phyloP scores from a whole-genome alignment of 2,797 vertebrate genomes.

The Falco naumanni region DNA sequence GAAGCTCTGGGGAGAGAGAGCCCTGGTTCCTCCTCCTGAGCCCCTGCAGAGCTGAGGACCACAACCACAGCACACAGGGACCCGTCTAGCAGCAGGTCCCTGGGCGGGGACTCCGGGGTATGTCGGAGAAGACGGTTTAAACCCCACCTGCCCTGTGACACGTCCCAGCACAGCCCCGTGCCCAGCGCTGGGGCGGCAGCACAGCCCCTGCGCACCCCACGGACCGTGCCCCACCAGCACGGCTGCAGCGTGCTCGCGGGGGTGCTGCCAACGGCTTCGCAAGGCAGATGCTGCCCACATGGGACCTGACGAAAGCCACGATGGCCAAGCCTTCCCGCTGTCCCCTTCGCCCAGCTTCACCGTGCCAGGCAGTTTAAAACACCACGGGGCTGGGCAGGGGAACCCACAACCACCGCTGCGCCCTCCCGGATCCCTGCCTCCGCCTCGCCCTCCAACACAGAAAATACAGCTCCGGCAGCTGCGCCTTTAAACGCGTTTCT shows the following conservation, averaged over 20 bases:
- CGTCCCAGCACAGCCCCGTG: not conserved
- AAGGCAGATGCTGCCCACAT: accelerated
- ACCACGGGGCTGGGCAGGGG: accelerated
- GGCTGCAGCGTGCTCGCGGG: not conserved
- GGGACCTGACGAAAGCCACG: accelerated
- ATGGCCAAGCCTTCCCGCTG: not conserved
- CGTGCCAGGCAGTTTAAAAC: not conserved
- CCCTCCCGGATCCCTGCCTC: not conserved
- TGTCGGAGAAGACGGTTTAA: not conserved
- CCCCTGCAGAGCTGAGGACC: not conserved
- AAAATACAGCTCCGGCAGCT: not conserved
- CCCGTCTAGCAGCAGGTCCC: accelerated
- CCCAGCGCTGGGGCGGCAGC: not conserved
- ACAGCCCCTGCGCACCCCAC: not conserved
- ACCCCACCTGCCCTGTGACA: not conserved
- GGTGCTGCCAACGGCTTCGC: not conserved
- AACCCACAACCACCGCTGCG: accelerated
- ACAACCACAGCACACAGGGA: accelerated
- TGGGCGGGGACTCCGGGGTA: not conserved
- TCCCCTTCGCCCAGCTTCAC: not conserved
- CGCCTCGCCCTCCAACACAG: too few species aligned
- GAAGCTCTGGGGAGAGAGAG: not conserved
- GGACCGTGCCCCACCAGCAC: accelerated
- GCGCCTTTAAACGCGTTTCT: slow-evolving; percentile 5
- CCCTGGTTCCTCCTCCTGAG: not conserved